Base-by-base conservation (phyloP, 2,888 invertebrate genomes). In the Allacma fusca region DNA sequence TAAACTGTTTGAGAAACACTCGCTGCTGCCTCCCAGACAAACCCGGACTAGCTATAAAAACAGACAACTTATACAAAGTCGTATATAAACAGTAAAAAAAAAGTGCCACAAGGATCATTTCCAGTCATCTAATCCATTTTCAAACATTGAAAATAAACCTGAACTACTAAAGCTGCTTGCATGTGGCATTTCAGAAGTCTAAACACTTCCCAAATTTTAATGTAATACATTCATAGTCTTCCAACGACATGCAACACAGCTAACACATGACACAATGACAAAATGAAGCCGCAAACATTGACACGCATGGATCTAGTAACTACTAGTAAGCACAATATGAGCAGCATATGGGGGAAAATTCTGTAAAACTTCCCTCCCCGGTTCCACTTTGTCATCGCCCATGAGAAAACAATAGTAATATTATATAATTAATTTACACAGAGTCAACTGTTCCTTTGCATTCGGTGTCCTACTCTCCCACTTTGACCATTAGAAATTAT, bases 51-150 rank as follows among this genome's bases (percentile, higher is more conserved):
- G 23, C 24, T 62, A 13, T 62, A 24, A 62, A 62, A 62, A 62
- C 21, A 21, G 26, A 62, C 62, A 62, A 23, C 19, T 62, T 62
- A 16, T 12, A 24, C 13, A 62, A 57, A 19, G 5, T 57, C 13
- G 16, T 62, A 62, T 16, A 62, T 62, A 62, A 62, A 62, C 24
- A 23, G 62, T 62, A 26, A 23, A 62, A 26, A 23, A 7, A 62
- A 62, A 62, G 62, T 62, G 26, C 62, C 62, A 62, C 62, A 21
- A 62, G 26, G 16, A 62, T 62, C 26, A 24, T 62, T 62, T 62
- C 62, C 62, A 62, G 62, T 26, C 62, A 62, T 26, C 62, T 16
- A 62, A 62, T 26, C 13, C 62, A 62, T 62, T 62, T 62, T 62
- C 9, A 2, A 62, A 24, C 24, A 62, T 4, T 24, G 62, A 62